phyloP scores from a whole-genome alignment of 2,888 invertebrate species.

The Zeuzera pyrina region DNA sequence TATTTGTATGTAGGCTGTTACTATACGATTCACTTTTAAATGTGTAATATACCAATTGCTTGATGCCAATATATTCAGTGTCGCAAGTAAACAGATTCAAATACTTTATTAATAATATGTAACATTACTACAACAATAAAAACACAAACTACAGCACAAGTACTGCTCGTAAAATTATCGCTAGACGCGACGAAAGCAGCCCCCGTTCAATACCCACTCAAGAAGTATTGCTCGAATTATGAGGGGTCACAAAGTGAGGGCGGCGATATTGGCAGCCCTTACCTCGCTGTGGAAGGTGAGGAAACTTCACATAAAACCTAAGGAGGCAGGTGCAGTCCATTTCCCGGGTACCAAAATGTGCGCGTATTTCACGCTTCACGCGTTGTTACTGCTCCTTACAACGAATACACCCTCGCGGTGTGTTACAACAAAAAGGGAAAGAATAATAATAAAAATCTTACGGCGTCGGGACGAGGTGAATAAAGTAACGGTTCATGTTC shows the following conservation, averaged over 20 bases:
- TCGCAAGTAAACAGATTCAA: too few relatives aligned
- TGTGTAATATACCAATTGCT: too few relatives aligned
- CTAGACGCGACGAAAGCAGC: slow-evolving; percentile 31
- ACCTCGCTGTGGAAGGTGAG: slow-evolving; percentile 62
- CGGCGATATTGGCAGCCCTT: slow-evolving; percentile 66
- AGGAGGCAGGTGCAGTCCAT: slow-evolving; percentile 72
- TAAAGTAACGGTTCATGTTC: slow-evolving; percentile 38
- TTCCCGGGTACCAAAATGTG: slow-evolving; percentile 62
- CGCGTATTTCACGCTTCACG: slow-evolving; percentile 65
- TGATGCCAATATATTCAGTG: too few relatives aligned
- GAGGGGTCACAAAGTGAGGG: slow-evolving; percentile 70
- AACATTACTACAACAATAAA: too few relatives aligned
- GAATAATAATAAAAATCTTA: slow-evolving; percentile 66
- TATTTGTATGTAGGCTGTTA: too few relatives aligned
- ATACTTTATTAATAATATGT: too few relatives aligned
- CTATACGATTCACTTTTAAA: too few relatives aligned
- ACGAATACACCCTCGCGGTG: slow-evolving; percentile 33
- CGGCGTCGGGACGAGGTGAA: slow-evolving; percentile 36
- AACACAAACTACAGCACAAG: slow-evolving; percentile 3
- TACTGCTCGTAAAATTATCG: slow-evolving; percentile 2
- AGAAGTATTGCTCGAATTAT: slow-evolving; percentile 68
- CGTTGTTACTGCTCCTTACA: slow-evolving; percentile 54
- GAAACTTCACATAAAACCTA: slow-evolving; percentile 70
- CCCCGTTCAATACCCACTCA: slow-evolving; percentile 63
- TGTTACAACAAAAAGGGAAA: slow-evolving; percentile 53